These are phyloP conservation scores for Rhincodon typus DNA, from an alignment of 2,797 vertebrate genomes.

Conservation along the genomic window DNA sequence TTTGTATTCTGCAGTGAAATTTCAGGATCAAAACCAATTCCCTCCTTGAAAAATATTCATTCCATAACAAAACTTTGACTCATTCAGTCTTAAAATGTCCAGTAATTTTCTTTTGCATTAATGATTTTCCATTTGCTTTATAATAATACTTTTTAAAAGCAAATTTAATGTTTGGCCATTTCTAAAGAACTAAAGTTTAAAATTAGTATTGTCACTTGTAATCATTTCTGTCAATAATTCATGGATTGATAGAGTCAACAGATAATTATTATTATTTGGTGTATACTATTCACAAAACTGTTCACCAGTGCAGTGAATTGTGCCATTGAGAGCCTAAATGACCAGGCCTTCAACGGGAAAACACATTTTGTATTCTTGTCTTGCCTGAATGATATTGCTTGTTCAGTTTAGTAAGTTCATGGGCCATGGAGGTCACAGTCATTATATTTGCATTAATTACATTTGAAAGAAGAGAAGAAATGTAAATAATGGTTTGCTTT, in stretches of 20 bases:
- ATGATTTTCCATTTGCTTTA: background rate
- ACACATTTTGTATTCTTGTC: background rate
- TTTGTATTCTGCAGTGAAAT: background rate
- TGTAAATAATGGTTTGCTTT: background rate
- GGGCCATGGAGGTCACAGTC: background rate
- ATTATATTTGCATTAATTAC: constrained; percentile 16
- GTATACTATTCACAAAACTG: background rate
- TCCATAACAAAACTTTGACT: background rate
- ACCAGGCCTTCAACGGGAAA: background rate
- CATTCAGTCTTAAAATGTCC: background rate
- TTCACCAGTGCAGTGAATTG: background rate
- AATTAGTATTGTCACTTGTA: background rate
- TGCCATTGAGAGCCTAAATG: background rate
- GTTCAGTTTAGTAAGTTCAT: background rate
- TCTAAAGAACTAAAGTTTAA: background rate
- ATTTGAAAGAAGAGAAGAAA: constrained; percentile 6
- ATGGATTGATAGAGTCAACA: background rate
- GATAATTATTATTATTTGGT: background rate
- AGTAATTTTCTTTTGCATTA: background rate
- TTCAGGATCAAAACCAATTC: background rate
- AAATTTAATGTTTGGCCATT: background rate
- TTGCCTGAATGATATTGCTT: background rate
- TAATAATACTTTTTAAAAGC: background rate
- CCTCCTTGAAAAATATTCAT: background rate
- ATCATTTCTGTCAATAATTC: background rate